phyloP scores from a whole-genome alignment of 2,888 invertebrate genomes.

The Ernsta delagoae region DNA sequence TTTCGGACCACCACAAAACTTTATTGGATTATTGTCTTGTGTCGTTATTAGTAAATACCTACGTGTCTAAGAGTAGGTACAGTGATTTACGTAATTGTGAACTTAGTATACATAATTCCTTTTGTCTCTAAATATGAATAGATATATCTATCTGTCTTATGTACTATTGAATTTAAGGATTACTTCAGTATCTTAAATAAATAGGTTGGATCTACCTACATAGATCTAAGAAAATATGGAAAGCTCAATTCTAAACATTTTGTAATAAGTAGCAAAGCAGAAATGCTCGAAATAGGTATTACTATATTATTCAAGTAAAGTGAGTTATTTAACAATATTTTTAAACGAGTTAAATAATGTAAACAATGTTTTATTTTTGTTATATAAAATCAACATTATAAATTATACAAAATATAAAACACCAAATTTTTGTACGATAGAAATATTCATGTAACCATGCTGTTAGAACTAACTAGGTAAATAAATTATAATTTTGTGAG shows the following conservation, averaged over 20 bases:
- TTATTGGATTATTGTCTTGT: slow-evolving; percentile 14
- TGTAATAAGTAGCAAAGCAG: slow-evolving; percentile 28
- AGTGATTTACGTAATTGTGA: slow-evolving; percentile 14
- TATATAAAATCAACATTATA: slow-evolving; percentile 11
- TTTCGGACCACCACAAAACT: slow-evolving; percentile 24
- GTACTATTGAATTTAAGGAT: slow-evolving; percentile 3
- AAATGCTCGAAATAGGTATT: slow-evolving; percentile 4
- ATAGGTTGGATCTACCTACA: no score
- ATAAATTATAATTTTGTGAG: no score
- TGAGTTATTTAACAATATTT: neutral
- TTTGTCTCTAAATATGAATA: slow-evolving; percentile 27
- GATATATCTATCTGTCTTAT: neutral
- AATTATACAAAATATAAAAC: slow-evolving; percentile 9
- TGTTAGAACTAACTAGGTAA: no score
- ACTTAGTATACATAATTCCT: neutral
- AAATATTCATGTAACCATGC: neutral
- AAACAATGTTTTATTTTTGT: slow-evolving; percentile 20
- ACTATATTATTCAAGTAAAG: neutral
- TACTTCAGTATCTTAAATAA: neutral
- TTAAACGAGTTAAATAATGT: neutral
- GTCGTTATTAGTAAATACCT: slow-evolving; percentile 10
- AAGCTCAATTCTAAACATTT: slow-evolving; percentile 71
- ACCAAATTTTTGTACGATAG: slow-evolving; percentile 24
- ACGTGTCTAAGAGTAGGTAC: slow-evolving; percentile 9
- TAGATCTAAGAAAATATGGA: slow-evolving; percentile 41